These are phyloP conservation scores for Diachasma alloeum DNA, from an alignment of 1,140 invertebrate species.

Conservation along the genomic window DNA sequence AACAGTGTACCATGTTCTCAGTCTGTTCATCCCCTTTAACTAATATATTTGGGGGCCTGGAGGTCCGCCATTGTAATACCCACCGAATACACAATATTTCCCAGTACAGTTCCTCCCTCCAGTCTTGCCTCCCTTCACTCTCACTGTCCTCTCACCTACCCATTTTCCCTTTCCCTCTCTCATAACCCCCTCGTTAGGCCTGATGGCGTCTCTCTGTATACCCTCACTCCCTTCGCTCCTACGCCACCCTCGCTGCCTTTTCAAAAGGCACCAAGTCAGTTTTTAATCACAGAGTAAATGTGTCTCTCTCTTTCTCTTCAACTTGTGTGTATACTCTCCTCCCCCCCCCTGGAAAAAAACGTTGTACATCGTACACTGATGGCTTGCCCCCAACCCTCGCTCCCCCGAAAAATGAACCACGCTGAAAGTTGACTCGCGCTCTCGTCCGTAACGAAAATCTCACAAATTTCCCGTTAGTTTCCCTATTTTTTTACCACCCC, in stretches of 20 bases:
- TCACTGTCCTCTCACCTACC: conserved; percentile 16
- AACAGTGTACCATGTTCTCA: background rate
- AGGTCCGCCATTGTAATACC: conserved; percentile 45
- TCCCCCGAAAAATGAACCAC: conserved; percentile 29
- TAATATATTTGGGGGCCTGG: conserved; percentile 47
- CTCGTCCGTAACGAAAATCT: conserved; percentile 13
- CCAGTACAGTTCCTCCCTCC: conserved; percentile 18
- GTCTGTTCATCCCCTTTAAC: conserved; percentile 47
- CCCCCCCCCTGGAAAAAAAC: background rate
- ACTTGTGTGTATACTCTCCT: background rate
- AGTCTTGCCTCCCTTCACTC: conserved; percentile 12
- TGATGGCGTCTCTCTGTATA: conserved; percentile 9
- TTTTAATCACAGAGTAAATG: conserved; percentile 52
- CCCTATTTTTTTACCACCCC: background rate
- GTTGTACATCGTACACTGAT: background rate
- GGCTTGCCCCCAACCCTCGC: conserved; percentile 15
- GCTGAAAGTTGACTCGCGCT: conserved; percentile 16
- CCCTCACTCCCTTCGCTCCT: conserved; percentile 8
- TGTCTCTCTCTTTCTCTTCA: conserved; percentile 10
- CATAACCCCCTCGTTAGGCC: background rate
- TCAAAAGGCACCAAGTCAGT: conserved; percentile 42
- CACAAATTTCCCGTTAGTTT: conserved; percentile 3
- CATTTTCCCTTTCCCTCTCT: conserved; percentile 8
- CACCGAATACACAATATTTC: conserved; percentile 53
- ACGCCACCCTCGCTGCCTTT: conserved; percentile 20